Percentiles rank a stretch among this genome's conserved stretches.
These are phyloP conservation scores for Anguilla pacifica DNA, from an alignment of 2,797 vertebrate genomes.

Conservation along the genomic window DNA sequence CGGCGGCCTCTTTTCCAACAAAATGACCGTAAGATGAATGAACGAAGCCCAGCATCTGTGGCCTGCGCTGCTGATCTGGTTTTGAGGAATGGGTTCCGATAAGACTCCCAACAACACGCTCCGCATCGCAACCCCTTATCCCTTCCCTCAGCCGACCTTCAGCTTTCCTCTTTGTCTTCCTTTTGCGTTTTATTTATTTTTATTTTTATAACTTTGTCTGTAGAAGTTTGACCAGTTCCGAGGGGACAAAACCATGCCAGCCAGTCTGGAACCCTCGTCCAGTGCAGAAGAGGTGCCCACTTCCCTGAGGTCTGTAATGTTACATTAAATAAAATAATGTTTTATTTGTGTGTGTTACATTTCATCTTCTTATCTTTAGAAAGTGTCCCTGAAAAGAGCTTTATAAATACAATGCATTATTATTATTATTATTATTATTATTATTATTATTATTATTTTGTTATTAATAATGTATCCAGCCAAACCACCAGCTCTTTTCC, in stretches of 20 bases:
- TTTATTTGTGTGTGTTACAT: too few species aligned
- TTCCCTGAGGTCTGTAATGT: conserved; percentile 82
- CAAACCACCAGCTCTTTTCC: background rate
- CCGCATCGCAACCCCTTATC: conserved; percentile 31
- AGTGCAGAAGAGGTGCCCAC: conserved; percentile 85
- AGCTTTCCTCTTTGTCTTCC: conserved; percentile 36
- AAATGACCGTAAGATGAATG: conserved; percentile 50
- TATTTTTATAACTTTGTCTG: conserved; percentile 36
- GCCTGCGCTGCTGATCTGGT: conserved; percentile 21
- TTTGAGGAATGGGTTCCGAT: conserved; percentile 52
- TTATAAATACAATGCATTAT: too few species aligned
- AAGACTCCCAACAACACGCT: conserved; percentile 44
- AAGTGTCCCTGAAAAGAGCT: too few species aligned
- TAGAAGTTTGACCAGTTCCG: conserved; percentile 93
- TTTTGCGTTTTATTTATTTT: conserved; percentile 21
- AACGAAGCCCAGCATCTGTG: conserved; percentile 15
- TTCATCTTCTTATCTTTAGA: too few species aligned
- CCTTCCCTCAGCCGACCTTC: background rate
- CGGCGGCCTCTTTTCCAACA: conserved; percentile 32
- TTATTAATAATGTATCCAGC: background rate
- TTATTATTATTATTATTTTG: too few species aligned
- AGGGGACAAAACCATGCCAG: conserved; percentile 90
- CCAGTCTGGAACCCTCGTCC: conserved; percentile 91
- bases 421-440: too few species aligned
- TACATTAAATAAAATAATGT: too few species aligned